These are phyloP conservation scores for Cerastis leucographa DNA, from an alignment of 2,888 invertebrate genomes.

Conservation along the genomic window DNA sequence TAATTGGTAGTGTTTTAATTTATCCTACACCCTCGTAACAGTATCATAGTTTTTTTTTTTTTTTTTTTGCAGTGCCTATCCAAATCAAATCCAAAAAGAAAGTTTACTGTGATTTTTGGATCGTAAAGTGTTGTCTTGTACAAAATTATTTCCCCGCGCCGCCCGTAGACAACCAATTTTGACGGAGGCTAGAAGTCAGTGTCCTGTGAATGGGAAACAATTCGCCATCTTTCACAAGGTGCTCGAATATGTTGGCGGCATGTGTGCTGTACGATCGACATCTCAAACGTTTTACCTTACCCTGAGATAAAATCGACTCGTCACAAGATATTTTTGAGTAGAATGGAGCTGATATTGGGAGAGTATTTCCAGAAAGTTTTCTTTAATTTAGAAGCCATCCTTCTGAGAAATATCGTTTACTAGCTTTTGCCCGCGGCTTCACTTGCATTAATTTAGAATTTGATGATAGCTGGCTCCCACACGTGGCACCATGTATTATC, in stretches of 20 bases:
- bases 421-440: no score
- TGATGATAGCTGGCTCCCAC: no score
- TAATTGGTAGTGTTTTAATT: no score
- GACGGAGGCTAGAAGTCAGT: background rate
- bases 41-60: no score
- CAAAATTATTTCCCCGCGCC: background rate
- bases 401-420: background rate
- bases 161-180: background rate
- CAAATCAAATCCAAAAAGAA: background rate
- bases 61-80: background rate
- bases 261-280: conserved; percentile 18
- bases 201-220: conserved; percentile 7
- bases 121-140: background rate
- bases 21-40: no score
- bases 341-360: background rate
- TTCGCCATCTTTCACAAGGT: conserved; percentile 23
- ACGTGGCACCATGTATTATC: no score
- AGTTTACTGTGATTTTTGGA: background rate
- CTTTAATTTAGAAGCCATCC: background rate
- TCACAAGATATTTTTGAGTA: background rate
- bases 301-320: background rate
- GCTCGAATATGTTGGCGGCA: conserved; percentile 23
- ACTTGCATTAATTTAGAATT: no score
- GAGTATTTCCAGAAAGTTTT: background rate
- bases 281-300: background rate